Base-by-base conservation (phyloP, 2,797 vertebrate genomes). In the Bucorvus abyssinicus region DNA sequence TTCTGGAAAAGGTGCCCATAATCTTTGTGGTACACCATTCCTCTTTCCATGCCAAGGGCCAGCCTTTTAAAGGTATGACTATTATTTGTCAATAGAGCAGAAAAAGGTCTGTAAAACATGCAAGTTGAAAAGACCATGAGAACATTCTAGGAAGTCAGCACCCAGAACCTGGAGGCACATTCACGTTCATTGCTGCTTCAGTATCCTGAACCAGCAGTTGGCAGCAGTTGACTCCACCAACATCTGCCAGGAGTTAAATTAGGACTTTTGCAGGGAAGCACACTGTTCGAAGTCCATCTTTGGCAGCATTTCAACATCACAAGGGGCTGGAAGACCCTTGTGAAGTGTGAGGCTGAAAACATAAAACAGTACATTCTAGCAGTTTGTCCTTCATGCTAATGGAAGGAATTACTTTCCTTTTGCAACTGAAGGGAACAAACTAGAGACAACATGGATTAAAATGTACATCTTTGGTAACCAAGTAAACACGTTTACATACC, bases 31-130 rank as follows among this genome's bases (percentile, higher is more conserved):
- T 64, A n/a, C 44, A 53, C 57, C 56, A 77, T 80, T 77, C 45
- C 49, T 77, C 87, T 87, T 84, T 44, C 89, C 78, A 36, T 81
- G 75, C 79, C 79, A 79, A 79, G 52, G 90, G 59, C 86, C 68
- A 93, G n/a, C 11, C 81, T 94, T 93, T 95, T 68, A 85, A 90
- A 96, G 10, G 8, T 38, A 74, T 71, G 32, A 18, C 77, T 64
- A 14, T 80, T 92, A 55, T 95, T 96, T 96, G 83, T 94, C 86
- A 86, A 27, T 53, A 77, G 73, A 90, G 64, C 50, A 94, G 84
- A 42, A 91, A 69, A 93, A 87, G 8, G 49, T 57, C 88, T 89
- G 22, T 34, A 64, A 78, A 89, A 83, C 36, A 42, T 10, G 24
- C 13, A 55, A 59, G 90, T 2, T 88, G 86, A 65, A 96, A 95